A percentile compares a stretch with the other conserved stretches of the same genome.
These are phyloP conservation scores for Notocelia uddmanniana DNA, from an alignment of 2,888 invertebrate genomes.

Conservation along the genomic window DNA sequence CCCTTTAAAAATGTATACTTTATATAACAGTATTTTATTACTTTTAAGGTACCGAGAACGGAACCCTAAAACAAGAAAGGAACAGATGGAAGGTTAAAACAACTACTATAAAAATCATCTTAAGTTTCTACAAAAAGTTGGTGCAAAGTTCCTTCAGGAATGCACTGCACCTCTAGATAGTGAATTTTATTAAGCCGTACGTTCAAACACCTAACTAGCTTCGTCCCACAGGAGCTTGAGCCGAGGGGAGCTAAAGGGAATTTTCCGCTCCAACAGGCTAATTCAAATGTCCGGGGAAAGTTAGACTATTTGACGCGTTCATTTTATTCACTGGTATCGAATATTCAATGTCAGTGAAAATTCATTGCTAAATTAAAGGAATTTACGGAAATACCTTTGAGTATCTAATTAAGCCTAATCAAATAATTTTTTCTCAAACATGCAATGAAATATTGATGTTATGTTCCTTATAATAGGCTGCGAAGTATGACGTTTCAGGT, in stretches of 20 bases:
- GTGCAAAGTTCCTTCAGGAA: not conserved
- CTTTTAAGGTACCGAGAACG: too few species aligned
- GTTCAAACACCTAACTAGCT: not conserved
- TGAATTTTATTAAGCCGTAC: not conserved
- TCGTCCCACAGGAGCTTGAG: not conserved
- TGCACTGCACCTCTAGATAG: not conserved
- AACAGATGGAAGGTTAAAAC: too few species aligned
- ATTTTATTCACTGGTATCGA: not conserved
- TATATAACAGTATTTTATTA: too few species aligned
- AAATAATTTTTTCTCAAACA: too few species aligned
- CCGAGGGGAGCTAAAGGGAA: not conserved
- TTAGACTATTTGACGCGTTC: slow-evolving; percentile 6
- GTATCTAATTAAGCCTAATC: not conserved
- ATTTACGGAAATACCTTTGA: not conserved
- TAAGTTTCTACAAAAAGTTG: not conserved
- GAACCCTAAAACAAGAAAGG: too few species aligned
- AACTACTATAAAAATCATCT: not conserved
- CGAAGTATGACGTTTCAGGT: too few species aligned
- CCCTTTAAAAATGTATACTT: too few species aligned
- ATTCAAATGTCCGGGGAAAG: slow-evolving; percentile 20
- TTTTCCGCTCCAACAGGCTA: slow-evolving; percentile 21
- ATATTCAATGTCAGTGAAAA: not conserved
- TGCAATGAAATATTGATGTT: too few species aligned
- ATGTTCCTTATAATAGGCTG: too few species aligned
- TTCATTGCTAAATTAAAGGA: not conserved